These are phyloP conservation scores for Drosophila rellima DNA, from an alignment of 2,888 invertebrate species.

Conservation along the genomic window DNA sequence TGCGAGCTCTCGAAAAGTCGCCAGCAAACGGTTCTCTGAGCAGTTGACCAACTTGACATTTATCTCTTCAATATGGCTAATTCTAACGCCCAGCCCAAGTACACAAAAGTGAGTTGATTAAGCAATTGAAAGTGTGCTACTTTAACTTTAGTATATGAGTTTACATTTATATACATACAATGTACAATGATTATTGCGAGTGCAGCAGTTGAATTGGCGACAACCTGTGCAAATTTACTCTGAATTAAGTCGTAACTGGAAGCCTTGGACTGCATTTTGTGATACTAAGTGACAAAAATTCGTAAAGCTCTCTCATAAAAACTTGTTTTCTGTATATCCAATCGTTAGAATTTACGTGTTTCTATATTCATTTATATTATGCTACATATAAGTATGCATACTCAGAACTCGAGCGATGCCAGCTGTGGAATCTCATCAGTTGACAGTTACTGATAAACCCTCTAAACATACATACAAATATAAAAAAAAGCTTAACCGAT, in stretches of 20 bases:
- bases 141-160: not conserved
- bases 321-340: conserved; percentile 44
- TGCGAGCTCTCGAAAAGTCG: conserved; percentile 38
- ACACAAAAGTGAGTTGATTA: conserved; percentile 67
- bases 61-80: conserved; percentile 63
- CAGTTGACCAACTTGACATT: not conserved
- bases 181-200: not conserved
- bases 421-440: not conserved
- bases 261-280: conserved; percentile 15
- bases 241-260: not conserved
- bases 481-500: not conserved
- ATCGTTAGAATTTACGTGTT: conserved; percentile 1
- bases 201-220: conserved; percentile 11
- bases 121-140: not conserved
- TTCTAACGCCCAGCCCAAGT: conserved; percentile 65
- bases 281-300: conserved; percentile 2
- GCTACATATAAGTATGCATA: not conserved
- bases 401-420: not conserved
- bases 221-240: conserved; percentile 13
- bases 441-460: not conserved
- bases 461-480: too few relatives aligned
- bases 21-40: conserved; percentile 18
- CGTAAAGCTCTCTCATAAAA: conserved; percentile 11
- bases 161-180: not conserved
- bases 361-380: not conserved